Evolutionary conservation across 2,888 invertebrate genomes (phyloP).

Genomic region (Apantesis nais): DNA sequence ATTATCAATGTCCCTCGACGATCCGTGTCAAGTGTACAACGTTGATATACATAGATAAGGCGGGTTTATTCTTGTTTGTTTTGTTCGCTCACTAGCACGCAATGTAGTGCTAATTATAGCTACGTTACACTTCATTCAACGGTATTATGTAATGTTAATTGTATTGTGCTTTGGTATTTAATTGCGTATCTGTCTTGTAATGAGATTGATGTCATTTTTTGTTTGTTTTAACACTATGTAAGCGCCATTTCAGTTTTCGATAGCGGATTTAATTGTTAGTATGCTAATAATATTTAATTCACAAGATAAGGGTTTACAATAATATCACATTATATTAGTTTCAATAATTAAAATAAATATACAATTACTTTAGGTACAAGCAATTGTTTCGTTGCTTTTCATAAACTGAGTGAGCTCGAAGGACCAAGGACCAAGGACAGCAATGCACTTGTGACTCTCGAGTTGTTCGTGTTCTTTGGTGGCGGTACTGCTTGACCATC

Average conservation of each 20-base stretch:
- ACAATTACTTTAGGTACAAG: too few species aligned
- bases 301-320: too few species aligned
- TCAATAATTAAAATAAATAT: too few species aligned
- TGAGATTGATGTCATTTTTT: neutral
- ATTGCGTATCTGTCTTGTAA: slow-evolving; percentile 4
- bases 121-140: slow-evolving; percentile 7
- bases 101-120: slow-evolving; percentile 15
- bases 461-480: too few species aligned
- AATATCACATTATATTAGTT: too few species aligned
- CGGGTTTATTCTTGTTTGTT: slow-evolving; percentile 17
- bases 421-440: too few species aligned
- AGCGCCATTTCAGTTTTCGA: neutral
- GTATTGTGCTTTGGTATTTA: slow-evolving; percentile 4
- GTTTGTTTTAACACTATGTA: neutral
- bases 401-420: too few species aligned
- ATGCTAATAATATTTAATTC: too few species aligned
- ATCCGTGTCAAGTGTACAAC: slow-evolving; percentile 36
- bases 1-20: slow-evolving; percentile 10
- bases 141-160: slow-evolving; percentile 16
- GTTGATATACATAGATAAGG: slow-evolving; percentile 36
- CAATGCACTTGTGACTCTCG: too few species aligned
- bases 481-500: too few species aligned
- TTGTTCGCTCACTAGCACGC: slow-evolving; percentile 3
- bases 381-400: too few species aligned
- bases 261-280: neutral